These are phyloP conservation scores for Chiroxiphia lanceolata DNA, from an alignment of 2,797 vertebrate species.

Conservation along the genomic window DNA sequence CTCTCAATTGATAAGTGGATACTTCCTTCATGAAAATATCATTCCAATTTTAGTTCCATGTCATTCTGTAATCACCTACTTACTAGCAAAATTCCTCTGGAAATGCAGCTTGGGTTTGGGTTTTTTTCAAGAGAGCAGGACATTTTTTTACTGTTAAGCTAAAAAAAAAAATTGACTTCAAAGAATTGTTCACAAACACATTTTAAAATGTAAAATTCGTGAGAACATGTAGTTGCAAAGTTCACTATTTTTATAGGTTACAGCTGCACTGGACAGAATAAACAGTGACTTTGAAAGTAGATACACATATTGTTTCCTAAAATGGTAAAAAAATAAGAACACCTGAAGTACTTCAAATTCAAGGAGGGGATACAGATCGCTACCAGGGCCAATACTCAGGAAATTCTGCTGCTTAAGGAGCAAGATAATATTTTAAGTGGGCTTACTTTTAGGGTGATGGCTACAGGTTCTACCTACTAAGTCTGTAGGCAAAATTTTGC, in stretches of 20 bases:
- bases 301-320: neutral
- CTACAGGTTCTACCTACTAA: neutral
- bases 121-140: neutral
- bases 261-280: neutral
- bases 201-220: neutral
- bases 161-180: neutral
- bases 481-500: neutral
- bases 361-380: neutral
- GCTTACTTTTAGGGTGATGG: neutral
- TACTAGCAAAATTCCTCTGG: neutral
- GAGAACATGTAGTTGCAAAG: neutral
- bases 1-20: neutral
- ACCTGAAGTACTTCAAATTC: neutral
- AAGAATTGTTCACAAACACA: neutral
- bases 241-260: neutral
- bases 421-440: neutral
- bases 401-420: neutral
- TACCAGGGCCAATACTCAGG: neutral
- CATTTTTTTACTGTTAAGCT: neutral
- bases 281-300: neutral
- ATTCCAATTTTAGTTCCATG: neutral
- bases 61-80: neutral
- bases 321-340: neutral
- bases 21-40: neutral
- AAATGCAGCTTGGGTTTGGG: neutral